Conservation (phyloP, 2,888 invertebrate species). For the Lepetodrilus schrolli region DNA sequence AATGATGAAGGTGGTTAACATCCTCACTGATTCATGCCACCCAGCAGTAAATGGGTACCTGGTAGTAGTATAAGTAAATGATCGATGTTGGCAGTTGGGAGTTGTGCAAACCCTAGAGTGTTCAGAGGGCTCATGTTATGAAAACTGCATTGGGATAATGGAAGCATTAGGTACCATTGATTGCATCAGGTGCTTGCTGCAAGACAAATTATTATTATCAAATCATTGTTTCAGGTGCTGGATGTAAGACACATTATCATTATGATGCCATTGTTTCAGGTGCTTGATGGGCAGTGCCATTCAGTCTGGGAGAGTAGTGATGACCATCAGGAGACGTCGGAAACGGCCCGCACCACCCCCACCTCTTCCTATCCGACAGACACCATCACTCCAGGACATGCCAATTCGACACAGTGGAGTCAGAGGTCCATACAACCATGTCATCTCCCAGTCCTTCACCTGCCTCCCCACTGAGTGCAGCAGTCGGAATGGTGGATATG, state of each 20-base stretch:
- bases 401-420: neutral
- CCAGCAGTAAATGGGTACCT: too few species aligned
- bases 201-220: too few species aligned
- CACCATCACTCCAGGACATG: constrained; percentile 37
- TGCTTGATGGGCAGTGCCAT: constrained; percentile 56
- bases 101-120: too few species aligned
- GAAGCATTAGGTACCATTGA: too few species aligned
- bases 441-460: constrained; percentile 37
- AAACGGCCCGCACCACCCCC: constrained; percentile 56
- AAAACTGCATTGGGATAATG: too few species aligned
- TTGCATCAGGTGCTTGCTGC: too few species aligned
- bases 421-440: constrained; percentile 28
- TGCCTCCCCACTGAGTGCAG: constrained; percentile 32
- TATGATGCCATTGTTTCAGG: constrained; percentile 41
- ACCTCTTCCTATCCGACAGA: constrained; percentile 49
- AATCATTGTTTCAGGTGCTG: too few species aligned
- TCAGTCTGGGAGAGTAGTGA: constrained; percentile 55
- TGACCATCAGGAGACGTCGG: constrained; percentile 61
- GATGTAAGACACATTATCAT: neutral
- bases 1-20: too few species aligned
- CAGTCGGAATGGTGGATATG: constrained; percentile 10
- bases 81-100: too few species aligned
- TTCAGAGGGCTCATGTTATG: too few species aligned
- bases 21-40: too few species aligned
- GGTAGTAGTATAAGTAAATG: too few species aligned